Evolutionary conservation across 2,888 invertebrate genomes (phyloP).

Genomic region (Diogma glabrata): DNA sequence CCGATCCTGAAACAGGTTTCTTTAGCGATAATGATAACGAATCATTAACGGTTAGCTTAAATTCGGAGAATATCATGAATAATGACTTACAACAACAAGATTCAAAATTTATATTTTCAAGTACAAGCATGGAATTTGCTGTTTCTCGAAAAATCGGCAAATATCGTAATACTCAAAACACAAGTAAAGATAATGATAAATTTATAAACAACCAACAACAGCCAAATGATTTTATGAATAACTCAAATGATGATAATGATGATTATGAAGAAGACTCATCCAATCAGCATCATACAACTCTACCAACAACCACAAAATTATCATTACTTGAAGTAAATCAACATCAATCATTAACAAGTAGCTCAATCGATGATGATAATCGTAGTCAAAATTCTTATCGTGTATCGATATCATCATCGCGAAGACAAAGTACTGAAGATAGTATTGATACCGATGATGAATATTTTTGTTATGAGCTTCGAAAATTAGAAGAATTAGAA

Average conservation of each 20-base stretch:
- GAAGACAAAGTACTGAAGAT: slow-evolving; percentile 84
- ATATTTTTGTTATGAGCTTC: slow-evolving; percentile 81
- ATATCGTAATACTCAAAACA: slow-evolving; percentile 47
- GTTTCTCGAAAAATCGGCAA: slow-evolving; percentile 72
- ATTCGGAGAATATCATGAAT: slow-evolving; percentile 10
- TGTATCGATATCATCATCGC: slow-evolving; percentile 76
- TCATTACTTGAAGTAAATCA: slow-evolving; percentile 32
- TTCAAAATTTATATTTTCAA: slow-evolving; percentile 14
- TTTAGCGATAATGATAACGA: slow-evolving; percentile 30
- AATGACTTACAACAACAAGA: neutral
- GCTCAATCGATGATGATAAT: slow-evolving; percentile 79
- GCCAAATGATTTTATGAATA: too few species aligned
- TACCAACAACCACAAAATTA: slow-evolving; percentile 30
- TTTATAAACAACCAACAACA: too few species aligned
- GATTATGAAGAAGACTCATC: slow-evolving; percentile 21
- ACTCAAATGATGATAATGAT: neutral
- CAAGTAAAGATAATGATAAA: slow-evolving; percentile 11
- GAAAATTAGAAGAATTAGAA: slow-evolving; percentile 79
- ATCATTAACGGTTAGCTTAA: slow-evolving; percentile 19
- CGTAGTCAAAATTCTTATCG: slow-evolving; percentile 79
- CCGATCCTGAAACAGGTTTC: slow-evolving; percentile 52
- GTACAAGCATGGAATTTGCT: slow-evolving; percentile 71
- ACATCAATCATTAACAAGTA: slow-evolving; percentile 36
- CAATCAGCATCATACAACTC: too few species aligned
- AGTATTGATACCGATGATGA: slow-evolving; percentile 90